These are phyloP conservation scores for Coenobita brevimanus DNA, from an alignment of 1,140 invertebrate genomes.

Conservation along the genomic window DNA sequence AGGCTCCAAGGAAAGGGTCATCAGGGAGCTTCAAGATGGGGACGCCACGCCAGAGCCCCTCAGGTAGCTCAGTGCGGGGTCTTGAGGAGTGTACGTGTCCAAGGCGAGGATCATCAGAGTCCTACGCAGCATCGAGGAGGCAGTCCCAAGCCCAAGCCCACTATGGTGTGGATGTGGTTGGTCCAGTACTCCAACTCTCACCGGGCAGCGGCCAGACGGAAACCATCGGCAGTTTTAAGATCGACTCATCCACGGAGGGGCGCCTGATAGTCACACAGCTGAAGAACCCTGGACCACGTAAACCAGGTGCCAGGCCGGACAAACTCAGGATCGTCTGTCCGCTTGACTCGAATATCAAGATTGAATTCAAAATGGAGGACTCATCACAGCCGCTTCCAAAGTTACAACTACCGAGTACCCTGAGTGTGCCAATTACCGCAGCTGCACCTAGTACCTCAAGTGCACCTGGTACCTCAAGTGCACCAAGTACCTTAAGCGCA, in stretches of 20 bases:
- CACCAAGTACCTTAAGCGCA: too few species aligned
- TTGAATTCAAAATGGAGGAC: slow-evolving; percentile 48
- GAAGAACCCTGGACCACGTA: neutral
- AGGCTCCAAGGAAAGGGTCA: slow-evolving; percentile 10
- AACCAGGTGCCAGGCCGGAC: slow-evolving; percentile 40
- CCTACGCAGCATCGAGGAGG: too few species aligned
- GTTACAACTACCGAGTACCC: too few species aligned
- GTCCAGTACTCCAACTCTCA: slow-evolving; percentile 10
- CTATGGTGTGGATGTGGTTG: neutral
- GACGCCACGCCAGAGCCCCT: slow-evolving; percentile 23
- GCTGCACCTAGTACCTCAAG: too few species aligned
- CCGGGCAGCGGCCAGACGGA: slow-evolving; percentile 30
- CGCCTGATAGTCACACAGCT: slow-evolving; percentile 37
- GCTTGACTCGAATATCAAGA: slow-evolving; percentile 43
- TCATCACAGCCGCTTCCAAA: too few species aligned
- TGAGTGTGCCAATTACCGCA: too few species aligned
- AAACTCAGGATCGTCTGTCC: slow-evolving; percentile 48
- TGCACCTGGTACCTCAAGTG: too few species aligned
- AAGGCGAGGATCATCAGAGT: too few species aligned
- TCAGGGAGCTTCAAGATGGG: slow-evolving; percentile 20
- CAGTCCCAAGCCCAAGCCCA: neutral
- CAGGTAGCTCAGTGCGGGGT: slow-evolving; percentile 15
- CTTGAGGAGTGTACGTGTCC: neutral
- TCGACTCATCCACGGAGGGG: slow-evolving; percentile 37
- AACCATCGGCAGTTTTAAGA: slow-evolving; percentile 37